Evolutionary conservation across 2,797 vertebrate genomes (phyloP).

Genomic region (Pseudochromis fuscus): DNA sequence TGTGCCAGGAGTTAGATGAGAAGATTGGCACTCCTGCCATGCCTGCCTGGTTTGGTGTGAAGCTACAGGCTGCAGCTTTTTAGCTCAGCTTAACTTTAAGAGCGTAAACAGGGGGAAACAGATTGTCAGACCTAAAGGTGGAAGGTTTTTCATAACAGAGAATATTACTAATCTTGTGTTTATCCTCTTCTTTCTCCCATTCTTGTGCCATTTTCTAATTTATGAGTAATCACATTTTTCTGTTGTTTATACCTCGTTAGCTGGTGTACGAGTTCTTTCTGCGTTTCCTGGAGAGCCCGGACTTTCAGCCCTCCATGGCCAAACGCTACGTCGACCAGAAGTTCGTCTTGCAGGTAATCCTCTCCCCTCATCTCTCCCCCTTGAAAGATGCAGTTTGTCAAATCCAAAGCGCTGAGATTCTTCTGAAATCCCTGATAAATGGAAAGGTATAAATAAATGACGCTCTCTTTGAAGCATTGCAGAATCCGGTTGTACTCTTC

Average conservation of each 20-base stretch:
- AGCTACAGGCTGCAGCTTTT: background rate
- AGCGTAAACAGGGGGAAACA: background rate
- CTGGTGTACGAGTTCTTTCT: conserved; percentile 96
- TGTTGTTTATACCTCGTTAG: conserved; percentile 65
- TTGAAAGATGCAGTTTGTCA: background rate
- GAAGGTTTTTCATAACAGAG: too few species aligned
- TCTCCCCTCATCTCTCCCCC: background rate
- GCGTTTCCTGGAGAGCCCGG: conserved; percentile 93
- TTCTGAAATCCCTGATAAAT: conserved; percentile 17
- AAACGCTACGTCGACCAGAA: conserved; percentile 96
- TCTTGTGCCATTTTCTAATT: background rate
- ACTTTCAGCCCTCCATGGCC: conserved; percentile 95
- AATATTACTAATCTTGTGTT: too few species aligned
- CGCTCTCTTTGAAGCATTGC: conserved; percentile 16
- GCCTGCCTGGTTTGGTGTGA: background rate
- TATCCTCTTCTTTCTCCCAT: too few species aligned
- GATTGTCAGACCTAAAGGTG: background rate
- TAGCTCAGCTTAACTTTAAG: background rate
- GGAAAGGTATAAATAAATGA: conserved; percentile 32
- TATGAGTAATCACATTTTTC: background rate
- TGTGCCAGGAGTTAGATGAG: background rate
- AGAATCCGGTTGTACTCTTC: background rate
- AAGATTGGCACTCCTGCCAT: background rate
- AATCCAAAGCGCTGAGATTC: conserved; percentile 5
- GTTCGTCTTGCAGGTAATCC: conserved; percentile 90